A percentile compares a stretch with the other conserved stretches of the same genome.
Conservation (phyloP, 2,888 invertebrate genomes). For the Spilarctia lutea region DNA sequence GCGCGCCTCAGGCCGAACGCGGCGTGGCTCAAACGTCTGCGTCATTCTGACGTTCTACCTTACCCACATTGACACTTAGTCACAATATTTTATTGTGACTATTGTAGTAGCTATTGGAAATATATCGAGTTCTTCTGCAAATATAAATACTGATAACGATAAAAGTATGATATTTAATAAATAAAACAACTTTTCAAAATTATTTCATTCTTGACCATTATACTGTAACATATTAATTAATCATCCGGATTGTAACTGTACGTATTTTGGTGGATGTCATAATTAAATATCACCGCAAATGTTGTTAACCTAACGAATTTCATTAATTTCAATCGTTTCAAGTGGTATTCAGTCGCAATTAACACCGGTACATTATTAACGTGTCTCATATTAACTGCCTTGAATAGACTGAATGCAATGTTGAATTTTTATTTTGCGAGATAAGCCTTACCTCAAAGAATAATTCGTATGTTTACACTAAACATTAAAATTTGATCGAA, state of each 20-base stretch:
- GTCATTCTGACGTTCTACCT: conserved; percentile 63
- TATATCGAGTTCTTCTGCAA: neutral
- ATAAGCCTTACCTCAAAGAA: conserved; percentile 10
- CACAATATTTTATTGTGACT: too few relatives aligned
- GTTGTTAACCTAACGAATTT: neutral
- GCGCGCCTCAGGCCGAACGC: conserved; percentile 51
- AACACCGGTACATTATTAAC: conserved; percentile 30
- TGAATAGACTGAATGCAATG: conserved; percentile 47
- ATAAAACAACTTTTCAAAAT: neutral
- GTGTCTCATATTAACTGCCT: conserved; percentile 40
- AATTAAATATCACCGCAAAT: neutral
- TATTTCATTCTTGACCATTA: neutral
- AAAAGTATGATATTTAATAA: neutral
- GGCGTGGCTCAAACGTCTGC: conserved; percentile 39
- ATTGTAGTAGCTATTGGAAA: conserved; percentile 38
- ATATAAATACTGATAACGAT: neutral
- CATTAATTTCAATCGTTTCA: conserved; percentile 2
- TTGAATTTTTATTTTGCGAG: conserved; percentile 22
- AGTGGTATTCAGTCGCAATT: conserved; percentile 15
- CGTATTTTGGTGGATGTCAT: neutral
- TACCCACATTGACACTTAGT: conserved; percentile 45
- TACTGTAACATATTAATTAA: neutral
- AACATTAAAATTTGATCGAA: neutral
- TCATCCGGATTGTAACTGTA: neutral
- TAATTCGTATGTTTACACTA: neutral